Conservation (phyloP, 2,113 vertebrate genomes). For the Mustela nigripes region DNA sequence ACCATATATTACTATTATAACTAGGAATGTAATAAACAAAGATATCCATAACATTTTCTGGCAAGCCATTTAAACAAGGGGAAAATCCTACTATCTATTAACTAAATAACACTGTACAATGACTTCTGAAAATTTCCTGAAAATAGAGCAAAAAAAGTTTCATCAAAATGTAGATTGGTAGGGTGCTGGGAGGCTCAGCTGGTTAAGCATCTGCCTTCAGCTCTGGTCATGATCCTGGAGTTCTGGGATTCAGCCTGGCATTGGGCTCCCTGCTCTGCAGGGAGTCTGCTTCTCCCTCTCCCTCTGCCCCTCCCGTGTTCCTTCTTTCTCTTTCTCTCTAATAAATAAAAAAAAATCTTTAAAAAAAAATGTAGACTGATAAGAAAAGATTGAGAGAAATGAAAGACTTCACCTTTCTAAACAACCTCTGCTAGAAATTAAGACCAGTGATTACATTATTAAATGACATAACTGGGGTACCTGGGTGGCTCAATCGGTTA, state of each 20-base stretch:
- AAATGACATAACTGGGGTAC: not conserved
- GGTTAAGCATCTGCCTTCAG: not conserved
- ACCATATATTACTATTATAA: not conserved
- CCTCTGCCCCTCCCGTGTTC: too few species aligned
- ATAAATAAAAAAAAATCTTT: too few species aligned
- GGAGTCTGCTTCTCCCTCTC: not conserved
- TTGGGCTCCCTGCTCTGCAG: not conserved
- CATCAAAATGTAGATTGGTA: not conserved
- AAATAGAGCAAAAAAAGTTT: not conserved
- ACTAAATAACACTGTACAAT: not conserved
- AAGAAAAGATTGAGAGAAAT: not conserved
- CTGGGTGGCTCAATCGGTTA: not conserved
- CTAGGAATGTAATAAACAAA: conserved; percentile 14
- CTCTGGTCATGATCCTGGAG: not conserved
- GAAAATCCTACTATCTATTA: not conserved
- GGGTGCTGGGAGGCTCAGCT: not conserved
- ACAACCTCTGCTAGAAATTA: not conserved
- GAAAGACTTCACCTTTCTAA: conserved; percentile 7
- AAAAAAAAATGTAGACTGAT: conserved; percentile 20
- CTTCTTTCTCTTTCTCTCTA: too few species aligned
- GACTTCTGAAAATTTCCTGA: not conserved
- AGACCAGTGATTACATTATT: conserved; percentile 12
- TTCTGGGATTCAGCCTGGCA: not conserved
- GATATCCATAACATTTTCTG: not conserved
- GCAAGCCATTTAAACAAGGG: conserved; percentile 38